Conservation (phyloP, 2,797 vertebrate species). For the Aselliscus stoliczkanus region DNA sequence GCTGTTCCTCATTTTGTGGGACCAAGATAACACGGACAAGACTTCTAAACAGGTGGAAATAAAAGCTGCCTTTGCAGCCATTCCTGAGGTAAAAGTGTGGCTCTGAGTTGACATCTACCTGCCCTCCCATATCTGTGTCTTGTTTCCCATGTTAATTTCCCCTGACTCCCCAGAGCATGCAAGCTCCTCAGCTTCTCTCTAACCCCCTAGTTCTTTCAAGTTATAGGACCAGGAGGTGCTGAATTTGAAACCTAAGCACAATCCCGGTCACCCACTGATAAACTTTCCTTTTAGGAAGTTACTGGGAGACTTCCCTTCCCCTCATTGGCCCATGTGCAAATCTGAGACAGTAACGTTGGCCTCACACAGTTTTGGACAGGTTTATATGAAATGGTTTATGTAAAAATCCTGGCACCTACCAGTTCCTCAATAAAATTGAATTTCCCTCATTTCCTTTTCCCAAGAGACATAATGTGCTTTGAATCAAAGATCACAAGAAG, state of each 20-base stretch:
- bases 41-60: neutral
- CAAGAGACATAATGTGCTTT: neutral
- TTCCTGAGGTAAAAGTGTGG: rapidly evolving
- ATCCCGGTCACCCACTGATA: neutral
- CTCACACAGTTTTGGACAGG: neutral
- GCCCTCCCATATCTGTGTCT: rapidly evolving
- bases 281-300: neutral
- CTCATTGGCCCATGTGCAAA: neutral
- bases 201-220: neutral
- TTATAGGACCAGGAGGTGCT: neutral
- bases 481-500: neutral
- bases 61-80: neutral
- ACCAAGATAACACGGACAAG: neutral
- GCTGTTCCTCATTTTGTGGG: neutral
- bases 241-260: neutral
- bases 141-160: neutral
- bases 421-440: neutral
- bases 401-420: neutral
- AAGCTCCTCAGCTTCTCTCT: neutral
- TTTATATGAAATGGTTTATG: neutral
- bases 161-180: neutral
- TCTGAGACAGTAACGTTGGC: neutral
- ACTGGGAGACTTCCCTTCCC: neutral
- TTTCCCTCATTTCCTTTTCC: neutral
- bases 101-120: too few species aligned